A percentile compares a stretch with the other conserved stretches of the same genome.
These are phyloP conservation scores for Acanthaster planci DNA, from an alignment of 35 echinoderm and acorn worm species.

Conservation along the genomic window DNA sequence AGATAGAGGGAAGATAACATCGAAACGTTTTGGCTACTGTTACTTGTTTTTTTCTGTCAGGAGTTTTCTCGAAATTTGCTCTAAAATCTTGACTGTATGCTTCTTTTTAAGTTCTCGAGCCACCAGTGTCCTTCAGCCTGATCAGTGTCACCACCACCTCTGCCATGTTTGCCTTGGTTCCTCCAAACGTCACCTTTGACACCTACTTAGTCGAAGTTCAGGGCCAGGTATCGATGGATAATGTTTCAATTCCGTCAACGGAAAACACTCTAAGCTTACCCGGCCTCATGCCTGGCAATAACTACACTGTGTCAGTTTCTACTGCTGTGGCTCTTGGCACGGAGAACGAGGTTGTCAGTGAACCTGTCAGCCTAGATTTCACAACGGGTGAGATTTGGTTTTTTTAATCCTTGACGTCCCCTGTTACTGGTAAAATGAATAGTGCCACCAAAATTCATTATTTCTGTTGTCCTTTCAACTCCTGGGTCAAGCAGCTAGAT, in stretches of 20 bases:
- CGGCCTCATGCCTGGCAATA: neutral
- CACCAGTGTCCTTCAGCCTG: neutral
- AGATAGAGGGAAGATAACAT: too few species aligned
- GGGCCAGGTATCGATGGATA: neutral
- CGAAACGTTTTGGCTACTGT: too few species aligned
- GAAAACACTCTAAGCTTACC: neutral
- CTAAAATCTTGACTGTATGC: too few species aligned
- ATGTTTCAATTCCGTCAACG: neutral
- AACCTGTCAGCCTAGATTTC: neutral
- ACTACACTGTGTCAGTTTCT: constrained; percentile 1
- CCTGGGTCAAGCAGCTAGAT: too few species aligned
- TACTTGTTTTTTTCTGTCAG: too few species aligned
- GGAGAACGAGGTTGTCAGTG: constrained; percentile 1
- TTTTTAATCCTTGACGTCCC: too few species aligned
- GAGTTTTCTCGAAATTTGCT: too few species aligned
- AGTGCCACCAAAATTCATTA: too few species aligned
- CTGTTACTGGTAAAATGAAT: too few species aligned
- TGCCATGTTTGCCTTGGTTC: neutral
- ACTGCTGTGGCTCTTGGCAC: neutral
- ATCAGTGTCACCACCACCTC: neutral
- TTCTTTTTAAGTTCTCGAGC: neutral
- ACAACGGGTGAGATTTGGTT: too few species aligned
- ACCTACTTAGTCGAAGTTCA: neutral
- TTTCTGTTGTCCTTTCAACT: too few species aligned
- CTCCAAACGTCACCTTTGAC: neutral